phyloP scores from a whole-genome alignment of 1,140 invertebrate species.

The Acromyrmex heyeri region DNA sequence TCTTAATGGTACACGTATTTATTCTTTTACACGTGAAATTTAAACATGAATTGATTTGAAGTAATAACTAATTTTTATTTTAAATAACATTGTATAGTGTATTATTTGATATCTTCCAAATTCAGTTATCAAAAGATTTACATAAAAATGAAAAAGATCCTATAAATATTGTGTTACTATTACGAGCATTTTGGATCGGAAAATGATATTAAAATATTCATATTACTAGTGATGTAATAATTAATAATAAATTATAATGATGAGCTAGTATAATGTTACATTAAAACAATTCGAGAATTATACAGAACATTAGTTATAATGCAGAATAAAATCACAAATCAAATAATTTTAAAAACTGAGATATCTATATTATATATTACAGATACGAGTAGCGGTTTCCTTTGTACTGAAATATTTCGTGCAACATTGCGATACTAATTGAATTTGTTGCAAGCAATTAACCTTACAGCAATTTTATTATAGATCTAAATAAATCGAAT shows the following conservation, averaged over 20 bases:
- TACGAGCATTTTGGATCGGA: not conserved
- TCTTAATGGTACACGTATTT: not conserved
- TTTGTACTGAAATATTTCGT: slow-evolving; percentile 24
- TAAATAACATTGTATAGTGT: slow-evolving; percentile 18
- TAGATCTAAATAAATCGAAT: slow-evolving; percentile 56
- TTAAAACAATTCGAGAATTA: slow-evolving; percentile 32
- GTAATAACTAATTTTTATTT: not conserved
- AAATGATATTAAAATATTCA: slow-evolving; percentile 31
- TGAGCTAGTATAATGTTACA: not conserved
- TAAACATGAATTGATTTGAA: not conserved
- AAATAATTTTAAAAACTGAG: not conserved
- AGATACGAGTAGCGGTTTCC: not conserved
- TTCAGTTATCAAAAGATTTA: not conserved
- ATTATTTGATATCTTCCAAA: slow-evolving; percentile 4
- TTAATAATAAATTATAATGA: slow-evolving; percentile 18
- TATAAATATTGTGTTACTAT: not conserved
- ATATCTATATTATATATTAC: slow-evolving; percentile 3
- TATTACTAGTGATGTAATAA: slow-evolving; percentile 29
- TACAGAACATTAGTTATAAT: slow-evolving; percentile 15
- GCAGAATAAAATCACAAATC: slow-evolving; percentile 35
- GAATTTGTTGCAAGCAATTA: slow-evolving; percentile 21
- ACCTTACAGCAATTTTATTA: slow-evolving; percentile 54
- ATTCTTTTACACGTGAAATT: not conserved
- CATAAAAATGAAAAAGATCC: not conserved
- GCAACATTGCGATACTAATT: slow-evolving; percentile 13